phyloP scores from a whole-genome alignment of 2,113 vertebrate genomes.

The Hypocryptadius cinnamomeus region DNA sequence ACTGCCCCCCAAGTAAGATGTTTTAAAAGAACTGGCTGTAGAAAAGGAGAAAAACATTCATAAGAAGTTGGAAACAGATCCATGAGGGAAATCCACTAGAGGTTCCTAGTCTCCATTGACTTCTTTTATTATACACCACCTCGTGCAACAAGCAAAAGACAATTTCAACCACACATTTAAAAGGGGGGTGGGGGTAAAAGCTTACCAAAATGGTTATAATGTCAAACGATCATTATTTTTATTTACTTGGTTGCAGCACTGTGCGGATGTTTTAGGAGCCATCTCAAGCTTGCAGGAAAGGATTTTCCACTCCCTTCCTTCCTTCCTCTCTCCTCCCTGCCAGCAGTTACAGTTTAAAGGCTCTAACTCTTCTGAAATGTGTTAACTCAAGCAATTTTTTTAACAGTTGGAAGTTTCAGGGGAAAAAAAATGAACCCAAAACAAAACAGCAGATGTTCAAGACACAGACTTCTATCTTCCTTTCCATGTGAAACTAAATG shows the following conservation, averaged over 20 bases:
- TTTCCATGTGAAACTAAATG: slow-evolving; percentile 8
- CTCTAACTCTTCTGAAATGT: slow-evolving; percentile 36
- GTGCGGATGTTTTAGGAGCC: neutral
- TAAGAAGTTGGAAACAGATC: neutral
- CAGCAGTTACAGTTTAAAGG: slow-evolving; percentile 40
- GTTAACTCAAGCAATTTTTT: slow-evolving; percentile 44
- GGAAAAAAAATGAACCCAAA: neutral
- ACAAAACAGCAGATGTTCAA: slow-evolving; percentile 51
- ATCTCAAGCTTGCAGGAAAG: slow-evolving; percentile 27
- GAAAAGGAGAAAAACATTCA: neutral
- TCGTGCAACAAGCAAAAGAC: neutral
- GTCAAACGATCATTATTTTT: neutral
- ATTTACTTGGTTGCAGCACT: slow-evolving; percentile 7
- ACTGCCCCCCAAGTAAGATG: neutral
- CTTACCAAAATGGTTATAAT: neutral
- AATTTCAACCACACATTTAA: neutral
- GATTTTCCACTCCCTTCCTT: slow-evolving; percentile 53
- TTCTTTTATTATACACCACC: neutral
- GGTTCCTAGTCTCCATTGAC: neutral
- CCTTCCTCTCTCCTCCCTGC: slow-evolving; percentile 11
- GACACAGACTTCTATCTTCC: slow-evolving; percentile 28
- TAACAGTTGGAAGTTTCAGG: slow-evolving; percentile 39
- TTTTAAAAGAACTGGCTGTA: neutral
- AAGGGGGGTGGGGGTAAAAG: neutral
- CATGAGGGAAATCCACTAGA: neutral